A percentile compares a stretch with the other conserved stretches of the same genome.
Evolutionary conservation across 53 echinoderm and acorn worm species (phyloP).

Genomic region (Patiria pectinifera): DNA sequence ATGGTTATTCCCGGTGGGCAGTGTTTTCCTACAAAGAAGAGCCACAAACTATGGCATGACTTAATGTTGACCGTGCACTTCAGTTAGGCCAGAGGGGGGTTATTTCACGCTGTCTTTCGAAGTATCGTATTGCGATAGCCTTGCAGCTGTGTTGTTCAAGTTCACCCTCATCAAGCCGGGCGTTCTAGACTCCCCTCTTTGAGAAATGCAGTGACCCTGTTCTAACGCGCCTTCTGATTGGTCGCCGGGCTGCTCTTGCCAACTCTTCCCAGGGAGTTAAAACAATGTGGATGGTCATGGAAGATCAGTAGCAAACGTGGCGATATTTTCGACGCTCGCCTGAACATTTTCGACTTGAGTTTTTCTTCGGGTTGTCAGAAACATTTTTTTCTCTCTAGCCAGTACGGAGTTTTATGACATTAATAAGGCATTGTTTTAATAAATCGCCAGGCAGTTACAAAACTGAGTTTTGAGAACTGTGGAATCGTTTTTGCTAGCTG

Average conservation of each 20-base stretch:
- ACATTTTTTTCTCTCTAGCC: background rate
- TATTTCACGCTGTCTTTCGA: background rate
- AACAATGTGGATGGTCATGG: conserved; percentile 25
- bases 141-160: background rate
- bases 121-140: conserved; percentile 24
- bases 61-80: conserved; percentile 56
- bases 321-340: background rate
- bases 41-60: conserved; percentile 30
- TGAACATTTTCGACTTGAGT: background rate
- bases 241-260: conserved; percentile 21
- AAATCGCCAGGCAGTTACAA: background rate
- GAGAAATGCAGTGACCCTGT: conserved; percentile 38
- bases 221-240: conserved; percentile 21
- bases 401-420: background rate
- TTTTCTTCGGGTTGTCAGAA: background rate
- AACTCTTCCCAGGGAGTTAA: conserved; percentile 24
- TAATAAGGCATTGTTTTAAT: background rate
- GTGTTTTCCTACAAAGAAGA: background rate
- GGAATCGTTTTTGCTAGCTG: background rate
- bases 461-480: background rate
- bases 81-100: background rate
- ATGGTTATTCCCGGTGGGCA: background rate
- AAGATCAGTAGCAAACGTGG: background rate
- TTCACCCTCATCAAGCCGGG: conserved; percentile 17
- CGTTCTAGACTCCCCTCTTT: background rate